Base-by-base conservation (phyloP, 2,113 vertebrate species). In the Prionailurus viverrinus region DNA sequence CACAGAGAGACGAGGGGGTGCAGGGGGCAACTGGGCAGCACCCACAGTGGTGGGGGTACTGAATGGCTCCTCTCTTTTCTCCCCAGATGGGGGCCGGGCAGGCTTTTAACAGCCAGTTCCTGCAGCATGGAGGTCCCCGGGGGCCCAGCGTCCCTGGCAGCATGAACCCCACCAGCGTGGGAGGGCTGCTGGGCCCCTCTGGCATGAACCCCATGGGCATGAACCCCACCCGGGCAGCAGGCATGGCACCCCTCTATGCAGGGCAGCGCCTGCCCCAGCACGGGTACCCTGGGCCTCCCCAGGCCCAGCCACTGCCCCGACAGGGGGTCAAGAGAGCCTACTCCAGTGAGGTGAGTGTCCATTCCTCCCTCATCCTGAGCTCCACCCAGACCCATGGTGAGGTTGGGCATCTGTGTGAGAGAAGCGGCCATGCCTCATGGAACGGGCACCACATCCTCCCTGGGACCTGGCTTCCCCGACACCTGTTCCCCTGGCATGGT, bases 241-340 rank as follows among this genome's bases (percentile, higher is more conserved):
- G 99, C 1, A 90, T 99, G 13, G 97, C 98, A 0, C 94, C 99
- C 73, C 90, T 99, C 89, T 99, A 99, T 16, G 69, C 98, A 0
- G 98, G 98, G 18, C 99, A 99, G 98, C 99, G 99, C 94, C 97
- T 99, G 97, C 99, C 99, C 55, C 99, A 99, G 97, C 99, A 99
- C 0, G 97, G 98, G 5, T 99, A 99, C 93, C 98, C 99, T 0
- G 99, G 98, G 0, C 96, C 98, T 0, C 29, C 98, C 0, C 98
- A 98, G 0, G 98, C 98, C 45, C 99, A 99, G 97, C 99, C 99
- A 31, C 98, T 99, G 29, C 99, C 99, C 41, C 99, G 99, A 1
- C 99, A 99, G 93, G 99, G 99, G 3, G 97, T 99, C 85, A 99
- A 99, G 98, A 99, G 99, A 58, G 98, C 99, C 0, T 99, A 99